Percentiles rank a stretch among this genome's conserved stretches.
These are phyloP conservation scores for Argyresthia goedartella DNA, from an alignment of 2,888 invertebrate genomes.

Conservation along the genomic window DNA sequence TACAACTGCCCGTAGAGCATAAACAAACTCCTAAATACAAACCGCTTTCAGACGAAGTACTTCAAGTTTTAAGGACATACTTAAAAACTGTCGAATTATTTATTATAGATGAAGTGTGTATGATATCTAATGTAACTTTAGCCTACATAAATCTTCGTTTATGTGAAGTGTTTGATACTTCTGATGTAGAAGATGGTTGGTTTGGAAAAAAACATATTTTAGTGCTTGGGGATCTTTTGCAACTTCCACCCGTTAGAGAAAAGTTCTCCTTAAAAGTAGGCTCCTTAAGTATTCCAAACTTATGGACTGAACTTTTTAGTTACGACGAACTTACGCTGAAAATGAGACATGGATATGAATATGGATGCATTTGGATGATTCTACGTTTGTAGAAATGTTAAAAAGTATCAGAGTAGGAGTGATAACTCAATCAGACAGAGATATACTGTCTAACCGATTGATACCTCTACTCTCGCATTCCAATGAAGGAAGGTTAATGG, in stretches of 20 bases:
- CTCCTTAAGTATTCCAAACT: constrained; percentile 13
- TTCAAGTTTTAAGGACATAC: constrained; percentile 17
- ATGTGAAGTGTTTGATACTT: constrained; percentile 22
- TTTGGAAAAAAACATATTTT: constrained; percentile 23
- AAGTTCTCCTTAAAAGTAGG: constrained; percentile 19
- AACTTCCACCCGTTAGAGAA: constrained; percentile 24
- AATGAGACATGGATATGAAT: too few species aligned
- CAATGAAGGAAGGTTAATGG: constrained; percentile 12
- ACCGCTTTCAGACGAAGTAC: too few species aligned
- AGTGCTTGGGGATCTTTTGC: constrained; percentile 26
- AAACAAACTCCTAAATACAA: too few species aligned
- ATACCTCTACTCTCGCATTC: constrained; percentile 10
- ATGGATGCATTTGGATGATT: constrained; percentile 14
- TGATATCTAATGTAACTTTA: constrained; percentile 17
- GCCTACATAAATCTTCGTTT: constrained; percentile 12
- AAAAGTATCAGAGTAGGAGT: too few species aligned
- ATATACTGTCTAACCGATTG: constrained; percentile 16
- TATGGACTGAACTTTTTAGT: too few species aligned
- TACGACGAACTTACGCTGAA: constrained; percentile 12
- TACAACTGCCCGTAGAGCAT: too few species aligned
- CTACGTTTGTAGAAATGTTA: too few species aligned
- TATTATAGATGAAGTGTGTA: constrained; percentile 21
- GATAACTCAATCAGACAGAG: constrained; percentile 12
- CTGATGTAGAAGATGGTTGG: constrained; percentile 21
- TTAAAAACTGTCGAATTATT: constrained; percentile 19